These are phyloP conservation scores for Tetramorium simillimum DNA, from an alignment of 1,140 invertebrate species.

Conservation along the genomic window DNA sequence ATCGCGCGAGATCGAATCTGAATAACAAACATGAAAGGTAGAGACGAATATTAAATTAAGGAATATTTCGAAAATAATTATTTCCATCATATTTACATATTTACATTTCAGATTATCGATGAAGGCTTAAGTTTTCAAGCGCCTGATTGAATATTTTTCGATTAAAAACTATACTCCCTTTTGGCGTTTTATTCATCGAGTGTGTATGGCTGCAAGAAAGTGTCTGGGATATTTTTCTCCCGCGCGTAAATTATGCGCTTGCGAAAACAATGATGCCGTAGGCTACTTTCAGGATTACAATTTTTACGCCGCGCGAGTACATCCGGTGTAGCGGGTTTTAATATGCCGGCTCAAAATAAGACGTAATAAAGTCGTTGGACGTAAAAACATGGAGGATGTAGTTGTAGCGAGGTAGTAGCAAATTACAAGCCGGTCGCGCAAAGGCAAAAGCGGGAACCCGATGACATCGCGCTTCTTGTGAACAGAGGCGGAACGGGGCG, in stretches of 20 bases:
- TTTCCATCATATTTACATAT: background rate
- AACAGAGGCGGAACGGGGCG: background rate
- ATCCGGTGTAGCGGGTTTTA: background rate
- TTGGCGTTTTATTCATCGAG: background rate
- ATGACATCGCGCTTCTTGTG: constrained; percentile 66
- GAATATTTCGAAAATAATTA: constrained; percentile 5
- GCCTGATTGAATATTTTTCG: background rate
- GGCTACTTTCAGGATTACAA: constrained; percentile 32
- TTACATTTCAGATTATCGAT: background rate
- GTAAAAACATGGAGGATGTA: background rate
- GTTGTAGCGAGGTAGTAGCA: constrained; percentile 36
- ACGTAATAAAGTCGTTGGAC: constrained; percentile 35
- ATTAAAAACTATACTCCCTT: background rate
- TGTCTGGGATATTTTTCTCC: background rate
- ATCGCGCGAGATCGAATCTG: constrained; percentile 3
- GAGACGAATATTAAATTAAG: background rate
- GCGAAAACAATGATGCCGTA: constrained; percentile 1
- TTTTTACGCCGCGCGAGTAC: background rate
- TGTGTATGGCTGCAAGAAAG: background rate
- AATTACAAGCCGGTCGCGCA: constrained; percentile 39
- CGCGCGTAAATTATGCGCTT: constrained; percentile 18
- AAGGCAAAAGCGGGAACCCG: constrained; percentile 57
- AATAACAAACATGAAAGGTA: constrained; percentile 17
- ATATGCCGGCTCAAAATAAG: constrained; percentile 36
- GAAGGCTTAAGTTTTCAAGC: background rate